A percentile compares a stretch with the other conserved stretches of the same genome.
Conservation (phyloP, 2,797 vertebrate genomes). For the Acanthurus tractus region DNA sequence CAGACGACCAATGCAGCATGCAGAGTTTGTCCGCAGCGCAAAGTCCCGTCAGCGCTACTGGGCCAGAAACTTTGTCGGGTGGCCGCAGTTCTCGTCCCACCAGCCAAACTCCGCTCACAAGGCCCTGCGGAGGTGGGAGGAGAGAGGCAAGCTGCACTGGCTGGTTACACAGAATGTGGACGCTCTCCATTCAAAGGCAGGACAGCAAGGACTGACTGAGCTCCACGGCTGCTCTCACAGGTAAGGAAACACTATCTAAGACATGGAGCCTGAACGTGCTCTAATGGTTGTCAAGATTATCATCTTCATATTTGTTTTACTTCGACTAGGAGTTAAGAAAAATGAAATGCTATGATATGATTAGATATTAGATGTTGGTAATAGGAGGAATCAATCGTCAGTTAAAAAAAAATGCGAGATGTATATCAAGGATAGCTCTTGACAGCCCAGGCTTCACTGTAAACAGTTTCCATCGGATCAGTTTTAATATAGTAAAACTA, state of each 20-base stretch:
- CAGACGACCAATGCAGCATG: constrained; percentile 91
- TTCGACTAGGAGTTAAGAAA: neutral
- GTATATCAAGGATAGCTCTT: too few relatives aligned
- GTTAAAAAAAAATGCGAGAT: neutral
- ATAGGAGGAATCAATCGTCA: neutral
- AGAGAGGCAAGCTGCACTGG: constrained; percentile 91
- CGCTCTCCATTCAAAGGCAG: constrained; percentile 93
- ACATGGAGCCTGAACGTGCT: neutral
- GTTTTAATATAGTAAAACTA: neutral
- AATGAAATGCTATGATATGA: neutral
- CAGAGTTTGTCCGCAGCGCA: constrained; percentile 89
- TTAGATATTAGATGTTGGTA: too few relatives aligned
- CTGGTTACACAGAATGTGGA: constrained; percentile 98
- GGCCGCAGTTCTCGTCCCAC: constrained; percentile 93
- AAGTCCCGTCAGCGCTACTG: constrained; percentile 93
- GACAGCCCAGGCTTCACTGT: neutral
- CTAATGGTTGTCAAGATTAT: too few relatives aligned
- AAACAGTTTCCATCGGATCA: neutral
- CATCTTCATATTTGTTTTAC: neutral
- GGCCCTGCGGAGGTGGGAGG: constrained; percentile 90
- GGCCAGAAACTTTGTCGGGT: constrained; percentile 97
- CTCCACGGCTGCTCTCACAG: constrained; percentile 95
- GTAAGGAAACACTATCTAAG: constrained; percentile 67
- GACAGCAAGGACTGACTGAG: constrained; percentile 90
- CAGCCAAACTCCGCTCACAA: constrained; percentile 91